Evolutionary conservation across 2,113 vertebrate species (phyloP).

Genomic region (Eclectus roratus): DNA sequence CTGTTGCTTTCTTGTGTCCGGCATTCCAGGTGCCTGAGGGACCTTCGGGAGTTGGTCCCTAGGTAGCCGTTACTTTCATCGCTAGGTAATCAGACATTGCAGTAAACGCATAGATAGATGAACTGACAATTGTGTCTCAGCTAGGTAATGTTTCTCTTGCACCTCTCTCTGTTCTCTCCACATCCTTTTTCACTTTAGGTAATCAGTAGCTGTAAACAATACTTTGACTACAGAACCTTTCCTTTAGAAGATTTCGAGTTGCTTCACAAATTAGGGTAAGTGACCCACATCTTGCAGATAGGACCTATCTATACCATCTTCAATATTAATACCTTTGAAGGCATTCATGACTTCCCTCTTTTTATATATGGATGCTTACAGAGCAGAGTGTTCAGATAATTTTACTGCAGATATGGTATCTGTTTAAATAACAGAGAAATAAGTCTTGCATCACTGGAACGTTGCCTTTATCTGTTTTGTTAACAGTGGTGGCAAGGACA

Average conservation of each 20-base stretch:
- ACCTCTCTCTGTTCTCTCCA: neutral
- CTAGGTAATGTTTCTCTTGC: neutral
- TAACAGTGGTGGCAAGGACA: neutral
- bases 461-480: neutral
- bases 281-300: neutral
- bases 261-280: constrained; percentile 43
- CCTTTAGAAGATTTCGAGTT: neutral
- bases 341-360: neutral
- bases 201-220: neutral
- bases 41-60: neutral
- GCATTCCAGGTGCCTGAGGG: neutral
- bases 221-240: neutral
- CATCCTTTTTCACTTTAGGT: neutral
- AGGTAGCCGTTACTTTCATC: neutral
- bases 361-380: neutral
- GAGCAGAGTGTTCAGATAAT: neutral
- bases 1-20: neutral
- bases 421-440: neutral
- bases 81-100: neutral
- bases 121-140: neutral
- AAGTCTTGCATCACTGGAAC: neutral
- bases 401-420: neutral
- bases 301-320: neutral
- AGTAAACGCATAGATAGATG: neutral
- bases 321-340: neutral